These are phyloP conservation scores for Salvelinus fontinalis DNA, from an alignment of 2,113 vertebrate genomes.

Conservation along the genomic window DNA sequence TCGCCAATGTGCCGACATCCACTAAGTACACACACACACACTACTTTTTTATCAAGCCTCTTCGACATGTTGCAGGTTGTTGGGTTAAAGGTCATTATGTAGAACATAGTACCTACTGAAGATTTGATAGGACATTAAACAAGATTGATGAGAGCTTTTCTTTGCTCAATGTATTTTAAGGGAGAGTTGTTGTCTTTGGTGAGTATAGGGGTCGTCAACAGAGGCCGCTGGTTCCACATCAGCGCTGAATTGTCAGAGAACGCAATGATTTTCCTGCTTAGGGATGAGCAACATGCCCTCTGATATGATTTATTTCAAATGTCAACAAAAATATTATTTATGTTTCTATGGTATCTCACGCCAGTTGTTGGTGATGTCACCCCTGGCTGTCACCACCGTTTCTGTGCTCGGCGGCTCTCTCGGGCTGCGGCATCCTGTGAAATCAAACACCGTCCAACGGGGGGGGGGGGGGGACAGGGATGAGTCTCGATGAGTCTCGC, in stretches of 20 bases:
- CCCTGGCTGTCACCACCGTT: conserved; percentile 50
- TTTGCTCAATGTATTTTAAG: too few relatives aligned
- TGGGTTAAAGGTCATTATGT: too few relatives aligned
- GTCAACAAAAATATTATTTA: conserved; percentile 59
- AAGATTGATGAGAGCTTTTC: too few relatives aligned
- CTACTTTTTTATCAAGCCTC: too few relatives aligned
- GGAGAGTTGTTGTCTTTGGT: too few relatives aligned
- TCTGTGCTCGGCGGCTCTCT: conserved; percentile 41
- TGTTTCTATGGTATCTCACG: conserved; percentile 53
- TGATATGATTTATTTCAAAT: conserved; percentile 59
- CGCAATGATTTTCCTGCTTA: conserved; percentile 27
- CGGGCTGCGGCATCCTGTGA: conserved; percentile 56
- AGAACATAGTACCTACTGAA: too few relatives aligned
- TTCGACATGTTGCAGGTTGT: too few relatives aligned
- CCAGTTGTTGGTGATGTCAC: conserved; percentile 70
- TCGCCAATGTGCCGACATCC: too few relatives aligned
- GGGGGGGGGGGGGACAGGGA: conserved; percentile 31
- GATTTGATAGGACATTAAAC: too few relatives aligned
- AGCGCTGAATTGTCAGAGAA: neutral
- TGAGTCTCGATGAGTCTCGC: conserved; percentile 47
- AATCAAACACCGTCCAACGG: conserved; percentile 56
- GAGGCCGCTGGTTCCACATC: neutral
- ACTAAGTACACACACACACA: too few relatives aligned
- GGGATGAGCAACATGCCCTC: conserved; percentile 17
- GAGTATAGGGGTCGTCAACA: too few relatives aligned